Evolutionary conservation across 2,113 vertebrate species (phyloP), one percentile per base, ranked within the genome.

Genomic region (Seriola quinqueradiata): DNA sequence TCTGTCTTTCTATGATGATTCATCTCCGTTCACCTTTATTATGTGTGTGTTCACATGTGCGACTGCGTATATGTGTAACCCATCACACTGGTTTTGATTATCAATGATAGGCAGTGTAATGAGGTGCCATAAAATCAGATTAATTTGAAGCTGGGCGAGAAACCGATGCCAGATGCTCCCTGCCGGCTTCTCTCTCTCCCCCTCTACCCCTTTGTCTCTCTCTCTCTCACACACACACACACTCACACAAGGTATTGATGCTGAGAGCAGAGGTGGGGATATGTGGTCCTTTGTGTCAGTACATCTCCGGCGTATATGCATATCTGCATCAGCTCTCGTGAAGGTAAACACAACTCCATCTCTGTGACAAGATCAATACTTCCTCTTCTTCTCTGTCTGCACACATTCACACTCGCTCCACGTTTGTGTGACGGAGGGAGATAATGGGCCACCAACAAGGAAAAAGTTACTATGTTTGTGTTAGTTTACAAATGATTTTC

Each of bases 91-190:
- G 79, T 86, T 92, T 90, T 92, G 91, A 94, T 93, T 89, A 92
- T 83, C 91, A 89, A 84, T 92, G 92, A 93, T 94, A 84, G 87
- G 79, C 87, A 75, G 82, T 87, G 86, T 92, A 93, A 94, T 92
- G 91, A 93, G 92, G 84, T 92, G 87, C 89, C 87, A 92, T 92
- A 88, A 94, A 92, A 93, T 92, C 70, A 63, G 86, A 92, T 94
- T 90, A 92, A 93, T 92, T 90, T 87, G 82, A 89, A 73, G 88
- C 86, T 70, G 68, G 88, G 66, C 0, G 28, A 75, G 85, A 90
- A 88, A 92, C 60, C 58, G 1, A 72, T 40, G 84, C 90, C 93
- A 93, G 89, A 93, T 93, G 92, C 91, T 93, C 83, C 86, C 92
- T 87, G 88, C 84, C 87, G 70, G 79, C 73, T 70, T 66, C 65